A percentile compares a stretch with the other conserved stretches of the same genome.
Evolutionary conservation across 2,113 vertebrate species (phyloP).

Genomic region (Gymnocephalus cernua): DNA sequence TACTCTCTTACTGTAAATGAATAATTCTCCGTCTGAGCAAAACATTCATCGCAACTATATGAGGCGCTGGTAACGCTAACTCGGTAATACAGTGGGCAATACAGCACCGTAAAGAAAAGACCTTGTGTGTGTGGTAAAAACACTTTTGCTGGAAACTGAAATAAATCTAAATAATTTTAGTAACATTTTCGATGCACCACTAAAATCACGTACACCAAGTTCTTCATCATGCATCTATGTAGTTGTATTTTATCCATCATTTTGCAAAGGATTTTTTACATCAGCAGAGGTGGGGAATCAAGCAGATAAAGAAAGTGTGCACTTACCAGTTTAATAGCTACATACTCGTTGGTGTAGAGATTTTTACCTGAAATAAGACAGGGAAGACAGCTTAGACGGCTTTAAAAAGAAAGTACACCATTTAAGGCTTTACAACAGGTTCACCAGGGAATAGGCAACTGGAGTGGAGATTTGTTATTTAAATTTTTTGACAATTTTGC

Average conservation of each 20-base stretch:
- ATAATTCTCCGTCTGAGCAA: too few species aligned
- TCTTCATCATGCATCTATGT: background rate
- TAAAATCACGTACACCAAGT: background rate
- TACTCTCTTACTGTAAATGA: too few species aligned
- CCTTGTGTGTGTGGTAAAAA: too few species aligned
- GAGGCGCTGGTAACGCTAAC: too few species aligned
- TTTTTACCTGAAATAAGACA: conserved; percentile 93
- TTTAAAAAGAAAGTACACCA: background rate
- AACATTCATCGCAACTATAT: too few species aligned
- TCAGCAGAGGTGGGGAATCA: background rate
- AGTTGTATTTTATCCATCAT: background rate
- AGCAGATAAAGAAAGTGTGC: conserved; percentile 19
- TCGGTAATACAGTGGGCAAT: too few species aligned
- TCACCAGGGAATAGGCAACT: background rate
- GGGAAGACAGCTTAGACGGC: conserved; percentile 15
- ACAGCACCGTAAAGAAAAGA: too few species aligned
- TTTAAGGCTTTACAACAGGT: background rate
- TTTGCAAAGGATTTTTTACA: background rate
- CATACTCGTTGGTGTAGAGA: conserved; percentile 99
- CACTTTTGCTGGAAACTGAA: too few species aligned
- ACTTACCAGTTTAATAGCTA: conserved; percentile 99
- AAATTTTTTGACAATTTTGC: background rate
- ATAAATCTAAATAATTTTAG: background rate
- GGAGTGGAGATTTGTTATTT: background rate
- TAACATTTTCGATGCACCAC: background rate